Evolutionary conservation across 2,113 vertebrate genomes (phyloP).

Genomic region (Lamprologus sp.): DNA sequence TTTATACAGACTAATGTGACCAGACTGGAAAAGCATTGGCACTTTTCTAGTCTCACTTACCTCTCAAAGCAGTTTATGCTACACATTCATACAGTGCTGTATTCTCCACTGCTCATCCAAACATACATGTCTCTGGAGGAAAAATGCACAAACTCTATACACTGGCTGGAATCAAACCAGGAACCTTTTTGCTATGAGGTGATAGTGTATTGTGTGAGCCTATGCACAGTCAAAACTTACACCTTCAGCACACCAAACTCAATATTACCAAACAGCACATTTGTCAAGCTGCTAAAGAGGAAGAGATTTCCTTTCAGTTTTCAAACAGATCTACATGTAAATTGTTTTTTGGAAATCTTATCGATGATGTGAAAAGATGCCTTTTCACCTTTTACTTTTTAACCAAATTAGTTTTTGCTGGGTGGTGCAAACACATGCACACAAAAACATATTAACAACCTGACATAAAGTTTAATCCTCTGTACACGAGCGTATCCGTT

Average conservation of each 20-base stretch:
- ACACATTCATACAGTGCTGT: not conserved
- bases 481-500: not conserved
- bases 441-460: not conserved
- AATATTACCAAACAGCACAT: not conserved
- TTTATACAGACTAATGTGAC: not conserved
- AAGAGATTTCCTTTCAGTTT: not conserved
- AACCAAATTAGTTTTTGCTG: not conserved
- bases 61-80: not conserved
- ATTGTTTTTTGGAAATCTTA: not conserved
- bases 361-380: not conserved
- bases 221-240: not conserved
- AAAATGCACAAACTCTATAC: not conserved
- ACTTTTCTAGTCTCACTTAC: not conserved
- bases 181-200: not conserved
- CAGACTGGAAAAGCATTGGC: not conserved
- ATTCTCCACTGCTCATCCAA: not conserved
- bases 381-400: not conserved
- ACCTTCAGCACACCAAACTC: not conserved
- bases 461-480: not conserved
- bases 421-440: not conserved
- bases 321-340: not conserved
- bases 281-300: not conserved
- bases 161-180: not conserved
- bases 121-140: not conserved
- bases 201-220: not conserved